A percentile compares a stretch with the other conserved stretches of the same genome.
Evolutionary conservation across 2,888 invertebrate species (phyloP).

Genomic region (Achlya flavicornis): DNA sequence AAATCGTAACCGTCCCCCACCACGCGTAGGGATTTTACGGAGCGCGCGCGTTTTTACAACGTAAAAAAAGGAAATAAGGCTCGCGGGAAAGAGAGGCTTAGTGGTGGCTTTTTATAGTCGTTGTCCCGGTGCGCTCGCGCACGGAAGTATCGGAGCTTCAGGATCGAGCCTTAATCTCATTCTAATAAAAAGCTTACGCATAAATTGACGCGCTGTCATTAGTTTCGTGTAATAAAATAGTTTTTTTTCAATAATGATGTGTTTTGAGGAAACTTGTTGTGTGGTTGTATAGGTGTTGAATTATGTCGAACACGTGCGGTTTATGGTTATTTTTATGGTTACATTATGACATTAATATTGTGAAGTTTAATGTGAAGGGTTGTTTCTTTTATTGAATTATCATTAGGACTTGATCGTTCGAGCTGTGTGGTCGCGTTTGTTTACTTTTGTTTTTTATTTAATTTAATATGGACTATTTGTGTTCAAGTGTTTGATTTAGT

Average conservation of each 20-base stretch:
- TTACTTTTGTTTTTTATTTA: conserved; percentile 37
- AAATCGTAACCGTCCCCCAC: conserved; percentile 64
- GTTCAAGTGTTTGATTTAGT: conserved; percentile 50
- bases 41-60: conserved; percentile 59
- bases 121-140: conserved; percentile 78
- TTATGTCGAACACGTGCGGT: conserved; percentile 77
- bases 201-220: conserved; percentile 75
- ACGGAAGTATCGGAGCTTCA: conserved; percentile 80
- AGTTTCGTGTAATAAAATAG: conserved; percentile 62
- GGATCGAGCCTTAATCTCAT: conserved; percentile 79
- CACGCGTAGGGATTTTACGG: conserved; percentile 59
- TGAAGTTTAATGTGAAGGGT: conserved; percentile 75
- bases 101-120: conserved; percentile 80
- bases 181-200: conserved; percentile 82
- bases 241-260: conserved; percentile 54
- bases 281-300: conserved; percentile 67
- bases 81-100: conserved; percentile 80
- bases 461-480: conserved; percentile 59
- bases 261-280: conserved; percentile 52
- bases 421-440: conserved; percentile 76
- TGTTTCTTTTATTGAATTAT: conserved; percentile 70
- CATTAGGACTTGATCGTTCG: conserved; percentile 69
- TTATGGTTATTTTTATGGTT: conserved; percentile 77
- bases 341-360: conserved; percentile 73
- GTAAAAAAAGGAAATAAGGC: conserved; percentile 75